phyloP scores from a whole-genome alignment of 2,113 vertebrate genomes.

The Antechinus stuartii region DNA sequence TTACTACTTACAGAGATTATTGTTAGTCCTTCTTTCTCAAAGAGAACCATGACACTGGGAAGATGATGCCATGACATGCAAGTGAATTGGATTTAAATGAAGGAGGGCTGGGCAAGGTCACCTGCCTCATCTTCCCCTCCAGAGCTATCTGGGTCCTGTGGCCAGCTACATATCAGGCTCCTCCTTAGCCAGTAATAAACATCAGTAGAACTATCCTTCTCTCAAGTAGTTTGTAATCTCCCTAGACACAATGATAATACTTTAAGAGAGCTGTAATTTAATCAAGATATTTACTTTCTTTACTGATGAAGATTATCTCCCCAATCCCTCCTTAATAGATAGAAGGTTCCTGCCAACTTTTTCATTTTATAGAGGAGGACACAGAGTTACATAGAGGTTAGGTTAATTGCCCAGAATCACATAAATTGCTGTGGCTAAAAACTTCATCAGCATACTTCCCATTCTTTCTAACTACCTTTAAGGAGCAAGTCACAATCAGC shows the following conservation, averaged over 20 bases:
- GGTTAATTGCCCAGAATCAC: not conserved
- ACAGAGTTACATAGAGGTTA: not conserved
- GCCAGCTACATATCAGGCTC: too few species aligned
- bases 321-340: not conserved
- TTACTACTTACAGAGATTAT: too few species aligned
- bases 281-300: not conserved
- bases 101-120: too few species aligned
- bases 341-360: not conserved
- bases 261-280: not conserved
- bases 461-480: not conserved
- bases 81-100: too few species aligned
- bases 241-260: not conserved
- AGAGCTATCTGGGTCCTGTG: too few species aligned
- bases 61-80: too few species aligned
- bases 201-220: not conserved
- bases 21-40: too few species aligned
- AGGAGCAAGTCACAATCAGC: not conserved
- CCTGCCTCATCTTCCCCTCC: too few species aligned
- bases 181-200: too few species aligned
- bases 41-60: too few species aligned
- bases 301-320: not conserved
- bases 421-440: not conserved
- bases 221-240: too few species aligned
- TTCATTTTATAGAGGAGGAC: slow-evolving; percentile 24
- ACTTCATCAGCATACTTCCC: not conserved